Percentiles rank a stretch among this genome's conserved stretches.
Conservation (phyloP, 2,888 invertebrate species). For the Drosophila siamana region DNA sequence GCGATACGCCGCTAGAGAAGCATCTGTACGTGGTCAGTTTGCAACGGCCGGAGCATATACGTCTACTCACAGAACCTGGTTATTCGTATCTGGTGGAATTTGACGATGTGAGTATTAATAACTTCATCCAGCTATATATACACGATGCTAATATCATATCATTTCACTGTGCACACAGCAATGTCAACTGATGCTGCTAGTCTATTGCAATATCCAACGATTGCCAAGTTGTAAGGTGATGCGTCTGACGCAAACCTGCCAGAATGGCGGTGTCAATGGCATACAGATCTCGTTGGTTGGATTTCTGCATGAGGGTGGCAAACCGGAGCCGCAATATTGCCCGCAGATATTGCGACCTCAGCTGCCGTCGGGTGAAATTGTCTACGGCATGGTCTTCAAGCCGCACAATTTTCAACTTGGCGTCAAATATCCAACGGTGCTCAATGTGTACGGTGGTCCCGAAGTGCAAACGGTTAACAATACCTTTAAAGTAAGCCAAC, state of each 20-base stretch:
- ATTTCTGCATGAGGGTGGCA: conserved; percentile 89
- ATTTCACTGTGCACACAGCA: conserved; percentile 86
- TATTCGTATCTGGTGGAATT: conserved; percentile 94
- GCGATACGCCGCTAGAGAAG: conserved; percentile 96
- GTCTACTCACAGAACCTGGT: conserved; percentile 92
- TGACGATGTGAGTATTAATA: conserved; percentile 87
- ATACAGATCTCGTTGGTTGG: conserved; percentile 89
- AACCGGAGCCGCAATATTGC: conserved; percentile 88
- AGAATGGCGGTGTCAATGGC: conserved; percentile 89
- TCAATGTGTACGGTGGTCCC: conserved; percentile 99
- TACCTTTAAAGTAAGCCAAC: conserved; percentile 91
- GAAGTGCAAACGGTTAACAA: conserved; percentile 99
- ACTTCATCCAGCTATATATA: background rate
- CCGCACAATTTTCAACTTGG: conserved; percentile 89
- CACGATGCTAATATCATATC: background rate
- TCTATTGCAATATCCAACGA: conserved; percentile 93
- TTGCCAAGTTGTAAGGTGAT: conserved; percentile 93
- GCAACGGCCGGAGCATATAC: conserved; percentile 89
- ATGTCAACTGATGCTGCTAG: conserved; percentile 92
- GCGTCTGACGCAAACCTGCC: conserved; percentile 88
- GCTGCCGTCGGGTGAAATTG: conserved; percentile 89
- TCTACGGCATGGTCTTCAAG: conserved; percentile 96
- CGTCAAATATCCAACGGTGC: conserved; percentile 93
- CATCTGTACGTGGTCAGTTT: conserved; percentile 95
- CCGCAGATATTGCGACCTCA: conserved; percentile 91